Evolutionary conservation across 2,113 vertebrate species (phyloP).

Genomic region (Todiramphus chloris): DNA sequence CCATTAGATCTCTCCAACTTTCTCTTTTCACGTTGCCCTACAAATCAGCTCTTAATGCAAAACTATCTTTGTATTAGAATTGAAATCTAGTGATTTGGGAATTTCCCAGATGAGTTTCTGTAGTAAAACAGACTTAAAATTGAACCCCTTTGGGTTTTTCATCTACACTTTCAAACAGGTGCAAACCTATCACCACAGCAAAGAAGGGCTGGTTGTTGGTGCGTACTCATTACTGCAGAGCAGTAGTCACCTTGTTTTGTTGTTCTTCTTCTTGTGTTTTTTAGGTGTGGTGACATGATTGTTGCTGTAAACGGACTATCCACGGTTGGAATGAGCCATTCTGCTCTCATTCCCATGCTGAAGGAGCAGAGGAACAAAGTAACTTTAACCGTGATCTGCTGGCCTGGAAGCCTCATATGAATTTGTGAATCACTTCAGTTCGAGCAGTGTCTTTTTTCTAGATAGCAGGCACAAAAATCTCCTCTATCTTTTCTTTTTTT

Average conservation of each 20-base stretch:
- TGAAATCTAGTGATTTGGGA: background rate
- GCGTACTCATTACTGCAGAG: background rate
- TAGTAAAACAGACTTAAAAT: background rate
- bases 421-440: background rate
- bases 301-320: slow-evolving; percentile 94
- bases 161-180: background rate
- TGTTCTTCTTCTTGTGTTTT: background rate
- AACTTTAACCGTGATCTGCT: slow-evolving; percentile 94
- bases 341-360: slow-evolving; percentile 94
- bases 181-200: background rate
- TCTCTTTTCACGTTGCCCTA: background rate
- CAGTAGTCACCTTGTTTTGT: background rate
- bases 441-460: slow-evolving; percentile 8
- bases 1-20: background rate
- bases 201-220: background rate
- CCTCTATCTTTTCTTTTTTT: background rate
- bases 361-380: slow-evolving; percentile 98
- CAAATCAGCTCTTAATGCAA: background rate
- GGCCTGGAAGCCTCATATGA: slow-evolving; percentile 94
- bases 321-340: slow-evolving; percentile 97
- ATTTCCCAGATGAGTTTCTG: background rate
- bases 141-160: background rate
- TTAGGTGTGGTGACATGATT: slow-evolving; percentile 98
- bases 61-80: background rate
- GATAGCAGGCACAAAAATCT: slow-evolving; percentile 47